Base-by-base conservation (phyloP, 1,140 invertebrate genomes). In the Hydropsyche tenuis region DNA sequence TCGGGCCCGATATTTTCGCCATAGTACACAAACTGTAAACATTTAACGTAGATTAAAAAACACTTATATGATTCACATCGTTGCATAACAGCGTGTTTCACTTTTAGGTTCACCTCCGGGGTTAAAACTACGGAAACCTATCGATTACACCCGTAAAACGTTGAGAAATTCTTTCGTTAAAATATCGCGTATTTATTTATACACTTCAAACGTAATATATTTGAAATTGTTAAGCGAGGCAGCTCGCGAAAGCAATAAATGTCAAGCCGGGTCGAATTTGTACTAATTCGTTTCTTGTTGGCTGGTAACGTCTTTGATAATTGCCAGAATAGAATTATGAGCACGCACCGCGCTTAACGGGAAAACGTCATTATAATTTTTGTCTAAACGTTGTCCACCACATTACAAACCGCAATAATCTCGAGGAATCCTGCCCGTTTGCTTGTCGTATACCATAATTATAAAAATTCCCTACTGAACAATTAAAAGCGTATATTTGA, bases 321-420 rank as follows among this genome's bases (percentile, higher is more conserved):
- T 53, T 53, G 48, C 48, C 48, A 53, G 9, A 18, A 20, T 53
- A 53, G 48, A 53, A 53, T 53, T 53, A 53, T 53, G 48, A 53
- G 48, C 48, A 53, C 48, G 48, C 48, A 53, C 48, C 48, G 16
- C 48, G 48, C 48, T 53, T 53, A 53, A 20, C 23, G 56, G 56
- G 23, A 60, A 60, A 60, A 45, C 42, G 63, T 43, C 30, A 65
- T 65, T 65, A 65, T 45, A 65, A 65, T 65, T 65, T 65, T 65
- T 65, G 42, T 43, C 27, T 43, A 65, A 65, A 23, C 42, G 63
- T 4, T 65, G 30, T 45, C 43, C 23, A 4, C 56, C 56, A 37
- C 30, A 60, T 60, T 60, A 60, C 23, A 65, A 45, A 65, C 42
- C 30, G 63, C 30, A 42, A 65, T 65, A 43, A 42, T 18, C 27